phyloP scores from a whole-genome alignment of 2,797 vertebrate genomes.

The Rachycentron canadum region DNA sequence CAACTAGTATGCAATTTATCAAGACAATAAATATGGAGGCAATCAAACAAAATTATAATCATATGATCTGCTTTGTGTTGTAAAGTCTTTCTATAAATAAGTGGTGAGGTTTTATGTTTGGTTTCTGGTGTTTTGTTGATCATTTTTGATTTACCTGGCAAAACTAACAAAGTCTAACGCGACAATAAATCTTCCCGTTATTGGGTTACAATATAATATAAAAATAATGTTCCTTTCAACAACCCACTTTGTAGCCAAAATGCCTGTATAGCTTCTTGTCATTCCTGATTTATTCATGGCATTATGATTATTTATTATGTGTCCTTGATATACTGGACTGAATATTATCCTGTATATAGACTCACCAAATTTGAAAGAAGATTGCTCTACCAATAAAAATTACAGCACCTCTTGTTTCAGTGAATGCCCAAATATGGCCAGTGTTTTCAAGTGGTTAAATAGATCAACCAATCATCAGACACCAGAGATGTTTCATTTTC shows the following conservation, averaged over 20 bases:
- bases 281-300: neutral
- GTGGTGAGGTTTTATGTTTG: neutral
- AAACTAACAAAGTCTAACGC: neutral
- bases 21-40: neutral
- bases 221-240: neutral
- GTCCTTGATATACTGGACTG: neutral
- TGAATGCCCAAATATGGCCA: neutral
- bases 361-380: neutral
- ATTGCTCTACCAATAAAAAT: neutral
- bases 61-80: neutral
- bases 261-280: neutral
- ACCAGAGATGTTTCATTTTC: neutral
- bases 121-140: neutral
- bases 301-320: neutral
- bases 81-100: neutral
- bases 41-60: neutral
- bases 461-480: neutral
- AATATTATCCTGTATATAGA: neutral
- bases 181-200: no score
- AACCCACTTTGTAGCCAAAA: neutral
- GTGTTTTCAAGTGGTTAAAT: neutral
- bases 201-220: no score
- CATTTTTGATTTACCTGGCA: neutral
- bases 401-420: neutral
- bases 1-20: slow-evolving; percentile 2